These are phyloP conservation scores for Tympanuchus pallidicinctus DNA, from an alignment of 2,113 vertebrate species.

Conservation along the genomic window DNA sequence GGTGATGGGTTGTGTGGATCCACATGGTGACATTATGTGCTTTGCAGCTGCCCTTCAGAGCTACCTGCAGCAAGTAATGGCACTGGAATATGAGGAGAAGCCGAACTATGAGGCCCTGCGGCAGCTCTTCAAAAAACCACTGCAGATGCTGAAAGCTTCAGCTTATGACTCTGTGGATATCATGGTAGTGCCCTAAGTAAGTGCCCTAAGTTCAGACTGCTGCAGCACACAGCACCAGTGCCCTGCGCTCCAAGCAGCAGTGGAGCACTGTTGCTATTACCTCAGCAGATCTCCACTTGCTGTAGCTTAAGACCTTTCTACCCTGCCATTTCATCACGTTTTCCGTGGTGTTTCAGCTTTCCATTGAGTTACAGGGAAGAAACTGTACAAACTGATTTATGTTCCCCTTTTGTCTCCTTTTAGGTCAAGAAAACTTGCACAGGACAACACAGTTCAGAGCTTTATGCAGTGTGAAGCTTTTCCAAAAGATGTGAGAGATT, in stretches of 20 bases:
- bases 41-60: conserved; percentile 77
- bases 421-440: background rate
- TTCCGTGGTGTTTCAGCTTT: too few species aligned
- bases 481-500: background rate
- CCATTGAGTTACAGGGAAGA: background rate
- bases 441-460: background rate
- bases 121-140: conserved; percentile 60
- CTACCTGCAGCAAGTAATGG: conserved; percentile 83
- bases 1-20: background rate
- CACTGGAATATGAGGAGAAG: conserved; percentile 83
- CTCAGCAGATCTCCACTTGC: too few species aligned
- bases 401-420: background rate
- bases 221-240: background rate
- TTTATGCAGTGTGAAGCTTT: background rate
- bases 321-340: too few species aligned
- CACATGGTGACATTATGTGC: background rate
- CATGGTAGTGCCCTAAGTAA: conserved; percentile 55
- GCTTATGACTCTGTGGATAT: conserved; percentile 72
- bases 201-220: background rate
- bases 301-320: too few species aligned
- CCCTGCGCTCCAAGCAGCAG: background rate
- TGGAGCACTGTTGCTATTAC: background rate
- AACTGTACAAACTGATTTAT: background rate
- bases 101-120: conserved; percentile 82
- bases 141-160: conserved; percentile 73